Percentiles rank a stretch among this genome's conserved stretches.
Conservation (phyloP, 1,140 invertebrate species). For the Drosophila gunungcola region DNA sequence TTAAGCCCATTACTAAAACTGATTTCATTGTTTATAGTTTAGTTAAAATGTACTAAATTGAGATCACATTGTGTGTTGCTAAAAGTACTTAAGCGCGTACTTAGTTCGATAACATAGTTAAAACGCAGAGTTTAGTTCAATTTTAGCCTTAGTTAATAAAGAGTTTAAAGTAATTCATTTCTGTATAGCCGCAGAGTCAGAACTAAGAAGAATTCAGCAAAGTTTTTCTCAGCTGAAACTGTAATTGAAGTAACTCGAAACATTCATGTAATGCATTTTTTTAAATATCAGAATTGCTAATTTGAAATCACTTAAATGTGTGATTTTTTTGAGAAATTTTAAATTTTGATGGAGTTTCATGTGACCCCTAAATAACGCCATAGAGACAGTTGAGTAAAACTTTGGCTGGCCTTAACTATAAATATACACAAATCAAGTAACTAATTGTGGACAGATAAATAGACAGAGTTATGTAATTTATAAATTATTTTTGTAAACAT, state of each 20-base stretch:
- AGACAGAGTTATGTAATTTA: slow-evolving; percentile 75
- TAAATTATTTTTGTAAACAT: slow-evolving; percentile 81
- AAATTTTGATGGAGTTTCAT: not conserved
- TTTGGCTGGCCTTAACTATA: slow-evolving; percentile 34
- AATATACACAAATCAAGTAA: slow-evolving; percentile 47
- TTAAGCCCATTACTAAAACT: slow-evolving; percentile 43
- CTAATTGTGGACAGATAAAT: slow-evolving; percentile 40
- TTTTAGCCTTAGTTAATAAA: slow-evolving; percentile 49
- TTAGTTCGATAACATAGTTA: slow-evolving; percentile 48
- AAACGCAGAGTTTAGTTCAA: slow-evolving; percentile 45
- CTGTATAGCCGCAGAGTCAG: slow-evolving; percentile 44
- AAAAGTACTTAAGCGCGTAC: slow-evolving; percentile 43
- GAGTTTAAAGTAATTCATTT: slow-evolving; percentile 20
- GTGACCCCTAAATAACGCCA: not conserved
- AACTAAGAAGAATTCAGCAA: slow-evolving; percentile 5
- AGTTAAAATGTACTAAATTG: slow-evolving; percentile 51
- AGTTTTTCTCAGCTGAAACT: slow-evolving; percentile 29
- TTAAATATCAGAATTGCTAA: not conserved
- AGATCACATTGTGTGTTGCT: slow-evolving; percentile 28
- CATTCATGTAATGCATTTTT: slow-evolving; percentile 27
- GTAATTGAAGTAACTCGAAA: not conserved
- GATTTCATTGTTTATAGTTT: slow-evolving; percentile 60
- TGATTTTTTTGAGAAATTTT: not conserved
- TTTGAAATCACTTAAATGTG: not conserved
- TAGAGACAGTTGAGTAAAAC: slow-evolving; percentile 13